Percentiles rank a stretch among this genome's conserved stretches.
phyloP scores from a whole-genome alignment of 2,888 invertebrate species.

The Cynaeus angustus region DNA sequence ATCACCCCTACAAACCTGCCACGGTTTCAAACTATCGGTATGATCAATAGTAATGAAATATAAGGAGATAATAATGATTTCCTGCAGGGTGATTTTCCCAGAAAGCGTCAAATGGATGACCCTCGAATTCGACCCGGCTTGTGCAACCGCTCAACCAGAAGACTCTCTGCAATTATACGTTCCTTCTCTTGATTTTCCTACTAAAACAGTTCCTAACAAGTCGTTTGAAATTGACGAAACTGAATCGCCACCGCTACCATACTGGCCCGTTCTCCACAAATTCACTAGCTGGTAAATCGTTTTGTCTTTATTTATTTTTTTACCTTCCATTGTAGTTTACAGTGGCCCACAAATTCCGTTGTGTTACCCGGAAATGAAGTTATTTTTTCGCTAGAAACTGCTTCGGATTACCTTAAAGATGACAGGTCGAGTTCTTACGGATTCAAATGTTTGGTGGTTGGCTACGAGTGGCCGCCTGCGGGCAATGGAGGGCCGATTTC shows the following conservation, averaged over 20 bases:
- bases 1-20: conserved; percentile 96
- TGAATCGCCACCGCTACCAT: conserved; percentile 69
- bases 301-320: neutral
- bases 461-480: conserved; percentile 83
- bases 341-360: conserved; percentile 92
- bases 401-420: conserved; percentile 94
- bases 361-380: conserved; percentile 95
- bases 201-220: conserved; percentile 54
- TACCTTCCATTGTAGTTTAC: conserved; percentile 70
- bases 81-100: conserved; percentile 87
- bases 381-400: conserved; percentile 95
- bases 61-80: too few relatives aligned
- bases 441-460: conserved; percentile 88
- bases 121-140: conserved; percentile 93
- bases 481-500: conserved; percentile 65
- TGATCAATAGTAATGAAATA: too few relatives aligned
- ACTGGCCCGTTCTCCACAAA: conserved; percentile 80
- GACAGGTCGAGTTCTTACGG: conserved; percentile 86
- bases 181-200: conserved; percentile 70
- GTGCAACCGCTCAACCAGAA: conserved; percentile 94
- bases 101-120: conserved; percentile 92
- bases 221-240: conserved; percentile 62
- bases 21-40: conserved; percentile 88
- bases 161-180: conserved; percentile 87
- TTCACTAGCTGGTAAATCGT: conserved; percentile 74